phyloP scores from a whole-genome alignment of 2,113 vertebrate genomes.

The Progne subis region DNA sequence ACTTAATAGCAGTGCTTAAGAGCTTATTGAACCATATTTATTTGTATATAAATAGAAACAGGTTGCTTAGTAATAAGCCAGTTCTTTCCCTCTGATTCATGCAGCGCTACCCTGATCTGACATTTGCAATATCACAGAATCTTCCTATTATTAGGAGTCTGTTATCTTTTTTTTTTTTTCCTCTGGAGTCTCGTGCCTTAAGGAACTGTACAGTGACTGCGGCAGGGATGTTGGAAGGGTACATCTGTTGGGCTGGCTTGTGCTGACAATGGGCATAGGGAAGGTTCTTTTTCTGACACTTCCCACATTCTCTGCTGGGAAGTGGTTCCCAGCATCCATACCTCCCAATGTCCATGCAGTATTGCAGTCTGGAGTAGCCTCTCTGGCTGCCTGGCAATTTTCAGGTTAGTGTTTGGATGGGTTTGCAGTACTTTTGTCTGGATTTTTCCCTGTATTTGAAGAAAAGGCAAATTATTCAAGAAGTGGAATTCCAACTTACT shows the following conservation, averaged over 20 bases:
- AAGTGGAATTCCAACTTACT: background rate
- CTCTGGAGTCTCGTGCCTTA: background rate
- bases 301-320: background rate
- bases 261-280: background rate
- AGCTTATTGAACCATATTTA: conserved; percentile 6
- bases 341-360: background rate
- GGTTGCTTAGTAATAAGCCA: conserved; percentile 35
- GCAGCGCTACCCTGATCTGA: background rate
- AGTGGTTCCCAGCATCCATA: background rate
- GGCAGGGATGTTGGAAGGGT: background rate
- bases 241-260: background rate
- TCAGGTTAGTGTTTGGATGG: background rate
- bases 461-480: background rate
- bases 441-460: background rate
- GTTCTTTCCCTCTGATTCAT: background rate
- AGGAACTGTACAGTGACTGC: background rate
- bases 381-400: background rate
- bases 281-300: background rate
- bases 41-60: conserved; percentile 48
- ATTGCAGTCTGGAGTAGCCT: background rate
- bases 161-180: background rate
- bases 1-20: background rate
- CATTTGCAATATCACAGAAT: background rate
- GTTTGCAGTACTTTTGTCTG: background rate
- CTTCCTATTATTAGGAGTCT: background rate